Percentiles rank a stretch among this genome's conserved stretches.
Evolutionary conservation across 2,113 vertebrate genomes (phyloP).

Genomic region (Eubucco bourcierii): DNA sequence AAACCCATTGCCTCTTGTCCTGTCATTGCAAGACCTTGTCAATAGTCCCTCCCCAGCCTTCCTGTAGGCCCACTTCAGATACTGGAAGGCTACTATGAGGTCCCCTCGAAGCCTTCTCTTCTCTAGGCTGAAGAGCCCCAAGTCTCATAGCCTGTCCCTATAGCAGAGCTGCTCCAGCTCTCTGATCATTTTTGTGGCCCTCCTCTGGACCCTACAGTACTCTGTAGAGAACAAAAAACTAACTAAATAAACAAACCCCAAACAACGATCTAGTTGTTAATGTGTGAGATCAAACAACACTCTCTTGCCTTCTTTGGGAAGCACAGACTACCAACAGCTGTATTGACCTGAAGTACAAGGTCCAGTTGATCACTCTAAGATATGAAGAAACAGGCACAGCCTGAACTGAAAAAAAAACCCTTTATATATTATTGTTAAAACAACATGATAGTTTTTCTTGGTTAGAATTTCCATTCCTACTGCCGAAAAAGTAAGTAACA

Average conservation of each 20-base stretch:
- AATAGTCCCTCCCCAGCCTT: too few species aligned
- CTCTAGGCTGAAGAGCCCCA: too few species aligned
- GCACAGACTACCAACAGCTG: neutral
- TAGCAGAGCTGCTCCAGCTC: too few species aligned
- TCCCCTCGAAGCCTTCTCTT: too few species aligned
- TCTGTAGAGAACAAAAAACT: neutral
- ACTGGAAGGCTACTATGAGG: too few species aligned
- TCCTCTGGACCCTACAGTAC: neutral
- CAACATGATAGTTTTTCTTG: neutral
- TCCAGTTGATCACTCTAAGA: neutral
- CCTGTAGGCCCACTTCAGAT: too few species aligned
- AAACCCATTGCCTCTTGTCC: too few species aligned
- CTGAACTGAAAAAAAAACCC: neutral
- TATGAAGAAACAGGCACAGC: neutral
- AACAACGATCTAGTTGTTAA: neutral
- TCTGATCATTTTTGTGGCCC: too few species aligned
- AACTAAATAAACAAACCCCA: constrained; percentile 4
- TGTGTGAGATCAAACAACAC: constrained; percentile 3
- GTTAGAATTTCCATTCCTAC: neutral
- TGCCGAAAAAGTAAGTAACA: neutral
- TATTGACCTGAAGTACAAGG: constrained; percentile 13
- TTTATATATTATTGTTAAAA: neutral
- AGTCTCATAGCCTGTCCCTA: too few species aligned
- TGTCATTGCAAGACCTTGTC: too few species aligned
- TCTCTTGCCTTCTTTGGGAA: neutral